A percentile compares a stretch with the other conserved stretches of the same genome.
These are phyloP conservation scores for Panagrolaimus sp. DNA, from an alignment of 1,140 invertebrate species.

Conservation along the genomic window DNA sequence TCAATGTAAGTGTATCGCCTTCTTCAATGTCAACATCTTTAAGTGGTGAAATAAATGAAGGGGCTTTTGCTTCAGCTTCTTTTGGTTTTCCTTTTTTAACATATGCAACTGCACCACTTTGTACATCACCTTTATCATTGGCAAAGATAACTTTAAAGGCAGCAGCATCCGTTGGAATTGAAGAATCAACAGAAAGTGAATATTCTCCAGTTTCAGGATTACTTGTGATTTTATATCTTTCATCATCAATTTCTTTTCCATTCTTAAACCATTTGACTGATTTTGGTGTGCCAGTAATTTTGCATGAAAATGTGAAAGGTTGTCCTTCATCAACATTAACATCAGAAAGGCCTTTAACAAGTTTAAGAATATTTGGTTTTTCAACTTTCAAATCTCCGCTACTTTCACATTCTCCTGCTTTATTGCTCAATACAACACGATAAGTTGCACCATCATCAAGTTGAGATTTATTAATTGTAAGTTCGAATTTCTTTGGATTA, in stretches of 20 bases:
- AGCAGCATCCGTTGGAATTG: slow-evolving; percentile 45
- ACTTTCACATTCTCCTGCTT: slow-evolving; percentile 53
- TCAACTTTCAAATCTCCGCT: slow-evolving; percentile 42
- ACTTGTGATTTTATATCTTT: slow-evolving; percentile 60
- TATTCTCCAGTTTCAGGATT: slow-evolving; percentile 48
- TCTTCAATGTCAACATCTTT: slow-evolving; percentile 47
- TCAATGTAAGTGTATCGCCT: slow-evolving; percentile 54
- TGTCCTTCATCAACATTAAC: slow-evolving; percentile 48
- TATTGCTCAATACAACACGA: slow-evolving; percentile 51
- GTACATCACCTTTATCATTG: slow-evolving; percentile 51
- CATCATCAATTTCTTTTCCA: slow-evolving; percentile 71
- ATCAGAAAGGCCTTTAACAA: slow-evolving; percentile 51
- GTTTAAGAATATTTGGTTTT: slow-evolving; percentile 48
- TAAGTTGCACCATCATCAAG: slow-evolving; percentile 54
- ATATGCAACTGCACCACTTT: slow-evolving; percentile 51
- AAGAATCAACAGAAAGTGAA: slow-evolving; percentile 38
- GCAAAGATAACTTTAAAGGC: slow-evolving; percentile 54
- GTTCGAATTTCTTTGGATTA: slow-evolving; percentile 55
- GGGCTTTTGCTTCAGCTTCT: slow-evolving; percentile 23
- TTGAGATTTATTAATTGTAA: slow-evolving; percentile 42
- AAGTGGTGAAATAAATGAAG: slow-evolving; percentile 49
- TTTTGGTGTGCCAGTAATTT: slow-evolving; percentile 48
- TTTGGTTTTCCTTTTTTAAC: slow-evolving; percentile 40
- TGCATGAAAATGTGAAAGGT: slow-evolving; percentile 42
- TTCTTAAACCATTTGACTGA: slow-evolving; percentile 63